Percentiles rank a stretch among this genome's conserved stretches.
These are phyloP conservation scores for Holacanthella duospinosa DNA, from an alignment of 2,888 invertebrate genomes.

Conservation along the genomic window DNA sequence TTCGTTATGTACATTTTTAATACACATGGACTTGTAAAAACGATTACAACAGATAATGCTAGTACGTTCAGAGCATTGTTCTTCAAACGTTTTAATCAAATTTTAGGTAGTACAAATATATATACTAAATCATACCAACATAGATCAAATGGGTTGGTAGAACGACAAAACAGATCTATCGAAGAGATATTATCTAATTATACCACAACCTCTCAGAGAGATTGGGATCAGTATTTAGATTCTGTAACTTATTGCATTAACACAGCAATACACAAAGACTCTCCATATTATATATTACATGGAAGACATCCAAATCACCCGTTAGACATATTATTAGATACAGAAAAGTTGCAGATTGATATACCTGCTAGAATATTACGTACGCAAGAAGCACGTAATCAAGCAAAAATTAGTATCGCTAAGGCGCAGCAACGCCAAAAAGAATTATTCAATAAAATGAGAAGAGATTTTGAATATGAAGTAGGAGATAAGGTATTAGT, in stretches of 20 bases:
- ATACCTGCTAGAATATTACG: background rate
- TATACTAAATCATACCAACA: slow-evolving; percentile 26
- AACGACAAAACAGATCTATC: slow-evolving; percentile 25
- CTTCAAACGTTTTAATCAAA: background rate
- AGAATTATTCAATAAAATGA: background rate
- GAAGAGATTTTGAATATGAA: background rate
- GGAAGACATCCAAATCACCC: slow-evolving; percentile 22
- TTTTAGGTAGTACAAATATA: slow-evolving; percentile 10
- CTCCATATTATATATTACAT: slow-evolving; percentile 23
- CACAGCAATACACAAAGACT: slow-evolving; percentile 13
- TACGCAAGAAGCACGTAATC: background rate
- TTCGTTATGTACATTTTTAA: slow-evolving; percentile 12
- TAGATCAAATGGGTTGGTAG: slow-evolving; percentile 24
- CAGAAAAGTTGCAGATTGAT: background rate
- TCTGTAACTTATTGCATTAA: slow-evolving; percentile 22
- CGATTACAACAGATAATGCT: slow-evolving; percentile 22
- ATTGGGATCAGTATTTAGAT: slow-evolving; percentile 24
- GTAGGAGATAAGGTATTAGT: background rate
- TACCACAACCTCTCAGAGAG: slow-evolving; percentile 17
- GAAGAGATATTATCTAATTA: slow-evolving; percentile 14
- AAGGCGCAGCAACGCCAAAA: background rate
- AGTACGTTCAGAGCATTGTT: slow-evolving; percentile 17
- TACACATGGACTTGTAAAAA: slow-evolving; percentile 12
- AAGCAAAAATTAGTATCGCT: background rate
- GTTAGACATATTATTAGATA: slow-evolving; percentile 11